Conservation (phyloP, 1,140 invertebrate species). For the Medauroidea extradentata region DNA sequence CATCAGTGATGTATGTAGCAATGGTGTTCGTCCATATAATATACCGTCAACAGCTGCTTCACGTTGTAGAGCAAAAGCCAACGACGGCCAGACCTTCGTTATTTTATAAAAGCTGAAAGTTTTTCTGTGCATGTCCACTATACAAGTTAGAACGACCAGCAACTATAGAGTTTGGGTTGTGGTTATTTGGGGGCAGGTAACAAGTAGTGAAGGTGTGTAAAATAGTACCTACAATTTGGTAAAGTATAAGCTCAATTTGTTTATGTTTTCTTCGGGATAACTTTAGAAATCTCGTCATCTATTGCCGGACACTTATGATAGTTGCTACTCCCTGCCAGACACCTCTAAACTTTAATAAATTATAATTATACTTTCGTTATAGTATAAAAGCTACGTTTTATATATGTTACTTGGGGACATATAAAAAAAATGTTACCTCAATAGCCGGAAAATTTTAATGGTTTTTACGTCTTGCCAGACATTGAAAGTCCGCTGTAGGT, state of each 20-base stretch:
- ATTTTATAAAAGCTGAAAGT: constrained; percentile 21
- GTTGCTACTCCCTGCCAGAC: constrained; percentile 19
- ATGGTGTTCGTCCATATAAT: too few species aligned
- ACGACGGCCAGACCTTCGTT: constrained; percentile 18
- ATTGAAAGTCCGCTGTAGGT: constrained; percentile 13
- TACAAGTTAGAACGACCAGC: constrained; percentile 16
- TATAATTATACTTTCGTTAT: constrained; percentile 27
- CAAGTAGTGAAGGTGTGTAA: constrained; percentile 11
- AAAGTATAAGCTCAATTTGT: constrained; percentile 19
- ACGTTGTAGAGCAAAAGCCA: constrained; percentile 16
- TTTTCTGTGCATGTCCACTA: constrained; percentile 16
- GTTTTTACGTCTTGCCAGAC: constrained; percentile 24
- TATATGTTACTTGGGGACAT: constrained; percentile 23
- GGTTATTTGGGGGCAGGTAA: constrained; percentile 17
- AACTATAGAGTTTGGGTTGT: constrained; percentile 12
- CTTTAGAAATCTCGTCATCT: constrained; percentile 21
- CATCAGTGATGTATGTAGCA: too few species aligned
- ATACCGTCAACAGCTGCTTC: too few species aligned
- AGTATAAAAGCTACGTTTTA: constrained; percentile 26
- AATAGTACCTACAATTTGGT: constrained; percentile 18
- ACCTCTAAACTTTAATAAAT: constrained; percentile 24
- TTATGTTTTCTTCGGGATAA: constrained; percentile 9
- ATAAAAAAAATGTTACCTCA: constrained; percentile 22
- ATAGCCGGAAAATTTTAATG: constrained; percentile 22
- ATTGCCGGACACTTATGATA: constrained; percentile 25